These are phyloP conservation scores for Exephanes ischioxanthus DNA, from an alignment of 2,888 invertebrate species.

Conservation along the genomic window DNA sequence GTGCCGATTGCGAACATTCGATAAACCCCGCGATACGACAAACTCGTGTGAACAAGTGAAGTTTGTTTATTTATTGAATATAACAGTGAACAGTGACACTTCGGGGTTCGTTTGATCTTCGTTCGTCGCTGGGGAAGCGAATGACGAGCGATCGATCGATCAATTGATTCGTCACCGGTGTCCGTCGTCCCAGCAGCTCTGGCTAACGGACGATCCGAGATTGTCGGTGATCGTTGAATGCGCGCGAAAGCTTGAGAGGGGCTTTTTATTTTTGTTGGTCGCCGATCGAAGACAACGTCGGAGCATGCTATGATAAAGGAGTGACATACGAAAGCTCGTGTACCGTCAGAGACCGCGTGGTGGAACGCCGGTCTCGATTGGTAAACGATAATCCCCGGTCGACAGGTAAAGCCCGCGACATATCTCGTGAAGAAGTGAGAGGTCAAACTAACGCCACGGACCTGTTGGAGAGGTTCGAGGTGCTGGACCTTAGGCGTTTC, in stretches of 20 bases:
- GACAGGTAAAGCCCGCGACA: constrained; percentile 19
- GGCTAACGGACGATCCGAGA: not conserved
- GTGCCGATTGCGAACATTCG: constrained; percentile 46
- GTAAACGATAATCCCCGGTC: constrained; percentile 45
- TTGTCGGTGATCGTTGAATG: not conserved
- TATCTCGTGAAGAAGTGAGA: constrained; percentile 63
- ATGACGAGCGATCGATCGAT: constrained; percentile 45
- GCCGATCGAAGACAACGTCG: not conserved
- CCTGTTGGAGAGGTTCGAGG: constrained; percentile 69
- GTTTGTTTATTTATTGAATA: constrained; percentile 41
- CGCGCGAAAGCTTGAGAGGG: not conserved
- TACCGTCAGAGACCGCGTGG: constrained; percentile 64
- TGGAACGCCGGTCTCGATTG: constrained; percentile 60
- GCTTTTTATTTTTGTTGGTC: not conserved
- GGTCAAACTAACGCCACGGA: constrained; percentile 65
- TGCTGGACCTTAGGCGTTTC: constrained; percentile 68
- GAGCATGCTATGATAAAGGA: constrained; percentile 59
- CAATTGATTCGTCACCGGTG: constrained; percentile 9
- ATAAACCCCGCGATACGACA: constrained; percentile 11
- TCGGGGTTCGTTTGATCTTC: constrained; percentile 25
- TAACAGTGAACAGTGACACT: constrained; percentile 18
- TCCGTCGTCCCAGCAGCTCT: not conserved
- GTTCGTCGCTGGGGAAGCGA: constrained; percentile 24
- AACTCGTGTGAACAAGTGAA: constrained; percentile 62
- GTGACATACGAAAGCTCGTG: constrained; percentile 32